phyloP scores from a whole-genome alignment of 2,113 vertebrate genomes.

The Girardinichthys multiradiatus region DNA sequence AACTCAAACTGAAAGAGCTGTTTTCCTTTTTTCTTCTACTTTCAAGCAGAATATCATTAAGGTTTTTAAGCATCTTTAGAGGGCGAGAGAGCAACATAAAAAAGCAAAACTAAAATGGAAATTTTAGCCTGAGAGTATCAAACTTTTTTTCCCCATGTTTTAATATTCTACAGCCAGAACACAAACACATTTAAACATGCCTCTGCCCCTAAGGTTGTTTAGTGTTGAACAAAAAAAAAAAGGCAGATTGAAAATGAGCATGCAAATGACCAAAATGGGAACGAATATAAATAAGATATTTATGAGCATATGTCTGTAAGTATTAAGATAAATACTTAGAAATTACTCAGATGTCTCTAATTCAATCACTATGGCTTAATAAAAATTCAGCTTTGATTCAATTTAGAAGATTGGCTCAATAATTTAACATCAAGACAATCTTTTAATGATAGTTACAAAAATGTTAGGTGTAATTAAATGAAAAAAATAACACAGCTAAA shows the following conservation, averaged over 20 bases:
- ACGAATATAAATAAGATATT: slow-evolving; percentile 14
- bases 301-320: slow-evolving; percentile 10
- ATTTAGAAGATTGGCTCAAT: not conserved
- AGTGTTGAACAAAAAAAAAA: slow-evolving; percentile 13
- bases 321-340: not conserved
- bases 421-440: not conserved
- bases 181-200: slow-evolving; percentile 8
- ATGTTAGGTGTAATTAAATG: not conserved
- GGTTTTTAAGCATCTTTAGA: slow-evolving; percentile 13
- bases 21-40: slow-evolving; percentile 26
- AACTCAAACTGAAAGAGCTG: slow-evolving; percentile 36
- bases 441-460: not conserved
- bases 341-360: slow-evolving; percentile 9
- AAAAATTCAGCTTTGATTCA: not conserved
- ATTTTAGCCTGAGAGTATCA: slow-evolving; percentile 25
- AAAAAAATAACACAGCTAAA: not conserved
- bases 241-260: not conserved
- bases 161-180: slow-evolving; percentile 33
- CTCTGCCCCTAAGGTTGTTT: slow-evolving; percentile 21
- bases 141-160: slow-evolving; percentile 29
- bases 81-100: not conserved
- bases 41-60: slow-evolving; percentile 28
- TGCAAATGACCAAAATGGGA: slow-evolving; percentile 31
- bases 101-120: slow-evolving; percentile 1
- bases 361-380: slow-evolving; percentile 7